Percentiles rank a stretch among this genome's conserved stretches.
Conservation (phyloP, 2,888 invertebrate species). For the Dryomyza anilis region DNA sequence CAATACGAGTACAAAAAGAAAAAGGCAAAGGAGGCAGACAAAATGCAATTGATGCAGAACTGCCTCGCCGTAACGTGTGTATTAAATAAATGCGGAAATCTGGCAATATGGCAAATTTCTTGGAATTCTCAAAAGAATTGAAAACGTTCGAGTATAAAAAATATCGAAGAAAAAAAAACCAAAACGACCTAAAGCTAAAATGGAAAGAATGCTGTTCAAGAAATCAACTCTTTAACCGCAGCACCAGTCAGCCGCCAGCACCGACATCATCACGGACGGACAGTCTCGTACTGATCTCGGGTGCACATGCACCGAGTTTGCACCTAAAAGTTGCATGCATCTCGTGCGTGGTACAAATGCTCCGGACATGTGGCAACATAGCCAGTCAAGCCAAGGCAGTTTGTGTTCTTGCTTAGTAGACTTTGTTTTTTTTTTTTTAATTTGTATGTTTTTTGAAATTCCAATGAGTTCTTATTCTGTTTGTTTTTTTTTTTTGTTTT, state of each 20-base stretch:
- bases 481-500: not conserved
- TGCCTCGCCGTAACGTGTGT: too few species aligned
- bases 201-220: conserved; percentile 4
- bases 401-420: not conserved
- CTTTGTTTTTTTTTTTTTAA: not conserved
- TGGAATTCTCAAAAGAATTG: conserved; percentile 9
- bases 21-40: too few species aligned
- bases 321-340: conserved; percentile 24
- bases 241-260: not conserved
- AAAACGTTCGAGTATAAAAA: not conserved
- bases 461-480: not conserved
- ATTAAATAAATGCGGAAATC: too few species aligned
- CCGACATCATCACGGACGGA: not conserved
- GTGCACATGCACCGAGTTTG: conserved; percentile 25
- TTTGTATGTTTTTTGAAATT: not conserved
- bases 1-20: not conserved
- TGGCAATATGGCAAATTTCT: too few species aligned
- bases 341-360: conserved; percentile 7
- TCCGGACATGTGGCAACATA: not conserved
- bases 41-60: too few species aligned
- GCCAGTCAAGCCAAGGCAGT: not conserved
- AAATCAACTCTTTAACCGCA: too few species aligned
- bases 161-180: not conserved
- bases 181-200: not conserved
- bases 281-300: not conserved